Base-by-base conservation (phyloP, 2,113 vertebrate genomes). In the Dolichallabes microphthalmus region DNA sequence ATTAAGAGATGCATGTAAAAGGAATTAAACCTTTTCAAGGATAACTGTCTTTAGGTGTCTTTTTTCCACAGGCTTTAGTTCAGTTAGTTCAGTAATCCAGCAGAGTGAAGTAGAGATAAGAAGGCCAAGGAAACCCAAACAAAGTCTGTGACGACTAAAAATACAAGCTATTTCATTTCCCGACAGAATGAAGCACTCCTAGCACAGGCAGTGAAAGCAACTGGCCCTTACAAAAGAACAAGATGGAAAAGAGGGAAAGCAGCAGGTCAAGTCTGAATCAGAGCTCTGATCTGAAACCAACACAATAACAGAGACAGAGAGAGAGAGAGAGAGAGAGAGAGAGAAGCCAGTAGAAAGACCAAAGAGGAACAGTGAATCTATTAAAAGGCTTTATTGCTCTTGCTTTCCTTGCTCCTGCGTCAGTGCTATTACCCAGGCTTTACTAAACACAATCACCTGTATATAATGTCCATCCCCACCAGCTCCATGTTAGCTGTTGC, bases 351-450 rank as follows among this genome's bases (percentile, higher is more conserved):
- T 55, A 66, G 35, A 58, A 77, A 74, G 27, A 68, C 30, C 53
- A 71, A 61, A 61, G 30, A 19, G 39, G 53, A 76, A 85, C 53
- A 85, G 78, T 60, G 35, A 52, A 85, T 87, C 83, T 87, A 87
- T 81, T 87, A 84, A 87, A 84, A 81, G 68, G 32, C 77, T 75
- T 81, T 82, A 81, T 81, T 68, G 75, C 63, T 39, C 25, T 52
- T 9, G 71, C 69, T 57, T 50, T 25, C 50, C 50, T 80, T 79
- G 82, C 9, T 75, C 50, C 25, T 87, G 57, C 68, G 66, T 84
- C 86, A 84, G 82, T 17, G 53, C 45, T 39, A 45, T 74, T 61
- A 30, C 58, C 15, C 17, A 52, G n/a, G 22, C 50, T 75, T 73
- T 60, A 9, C 73, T 75, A 45, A 82, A 69, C 35, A 53, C 60